Evolutionary conservation across 2,113 vertebrate species (phyloP), one percentile per base, ranked within the genome.

Genomic region (Struthidea cinerea): DNA sequence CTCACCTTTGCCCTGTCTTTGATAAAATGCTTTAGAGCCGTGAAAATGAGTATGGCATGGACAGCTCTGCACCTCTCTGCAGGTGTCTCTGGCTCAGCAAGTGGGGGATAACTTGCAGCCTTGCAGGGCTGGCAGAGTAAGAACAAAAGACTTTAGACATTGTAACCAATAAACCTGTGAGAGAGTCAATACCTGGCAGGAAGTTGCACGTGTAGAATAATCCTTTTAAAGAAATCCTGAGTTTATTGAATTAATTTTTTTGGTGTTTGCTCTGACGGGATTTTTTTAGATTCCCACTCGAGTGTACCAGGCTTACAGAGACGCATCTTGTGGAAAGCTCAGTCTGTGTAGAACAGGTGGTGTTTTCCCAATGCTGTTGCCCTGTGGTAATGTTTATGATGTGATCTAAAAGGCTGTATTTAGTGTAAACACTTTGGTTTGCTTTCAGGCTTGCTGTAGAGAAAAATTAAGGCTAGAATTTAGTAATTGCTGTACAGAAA

Each of bases 381-480:
- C 87, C 90, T 77, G 17, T 75, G 60, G 79, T 93, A 75, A 84
- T 90, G 76, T 90, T 95, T 90, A 61, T 90, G 64, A 87, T 84
- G 76, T 75, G 80, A 92, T 91, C 88, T 93, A 81, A 92, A 84
- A 95, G 56, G 41, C 88, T 92, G 53, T 93, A 75, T 97, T 89
- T 90, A 87, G 61, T 87, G 65, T 96, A 94, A 96, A 95, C 84
- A 68, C 26, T 87, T 96, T 16, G 76, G 44, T 87, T 93, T 89
- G 50, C 71, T 94, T 96, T 95, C 65, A 84, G 70, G 46, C 65
- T 96, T 89, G 44, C 65, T 93, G 35, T 46, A 55, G 83, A 94
- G 73, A 69, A 95, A 81, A 95, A 86, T 46, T 71, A 78, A 94
- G 49, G 32, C 19, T 92, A 61, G 83, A 82, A 76, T 94, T 93